These are phyloP conservation scores for Autographa gamma DNA, from an alignment of 2,888 invertebrate genomes.

Conservation along the genomic window DNA sequence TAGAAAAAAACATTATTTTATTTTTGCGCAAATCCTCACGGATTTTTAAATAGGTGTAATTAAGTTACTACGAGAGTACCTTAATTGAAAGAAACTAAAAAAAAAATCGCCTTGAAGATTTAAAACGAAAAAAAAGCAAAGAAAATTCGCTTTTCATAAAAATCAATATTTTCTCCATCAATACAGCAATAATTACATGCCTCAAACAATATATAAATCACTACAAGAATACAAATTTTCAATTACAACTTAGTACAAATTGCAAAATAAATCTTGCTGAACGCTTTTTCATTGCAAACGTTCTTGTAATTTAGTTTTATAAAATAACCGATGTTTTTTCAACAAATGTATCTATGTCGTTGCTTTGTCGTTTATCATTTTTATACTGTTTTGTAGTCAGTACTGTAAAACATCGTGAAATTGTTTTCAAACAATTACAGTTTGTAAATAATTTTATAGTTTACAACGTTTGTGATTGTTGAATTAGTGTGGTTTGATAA, in stretches of 20 bases:
- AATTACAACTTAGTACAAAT: conserved; percentile 45
- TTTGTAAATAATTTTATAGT: conserved; percentile 20
- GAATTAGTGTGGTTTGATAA: not conserved
- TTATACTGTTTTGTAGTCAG: conserved; percentile 48
- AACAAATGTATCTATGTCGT: conserved; percentile 42
- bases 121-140: too few species aligned
- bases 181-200: not conserved
- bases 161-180: too few species aligned
- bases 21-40: too few species aligned
- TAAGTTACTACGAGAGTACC: too few species aligned
- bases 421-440: conserved; percentile 39
- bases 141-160: too few species aligned
- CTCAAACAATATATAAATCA: conserved; percentile 21
- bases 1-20: not conserved
- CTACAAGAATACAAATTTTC: conserved; percentile 25
- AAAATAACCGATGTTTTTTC: conserved; percentile 54
- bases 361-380: conserved; percentile 51
- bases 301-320: conserved; percentile 51
- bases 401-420: conserved; percentile 44
- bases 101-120: too few species aligned
- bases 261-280: conserved; percentile 49
- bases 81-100: too few species aligned
- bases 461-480: not conserved
- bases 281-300: conserved; percentile 48
- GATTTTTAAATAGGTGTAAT: too few species aligned